Base-by-base conservation (phyloP, 1,140 invertebrate genomes). In the Drosophila busckii region DNA sequence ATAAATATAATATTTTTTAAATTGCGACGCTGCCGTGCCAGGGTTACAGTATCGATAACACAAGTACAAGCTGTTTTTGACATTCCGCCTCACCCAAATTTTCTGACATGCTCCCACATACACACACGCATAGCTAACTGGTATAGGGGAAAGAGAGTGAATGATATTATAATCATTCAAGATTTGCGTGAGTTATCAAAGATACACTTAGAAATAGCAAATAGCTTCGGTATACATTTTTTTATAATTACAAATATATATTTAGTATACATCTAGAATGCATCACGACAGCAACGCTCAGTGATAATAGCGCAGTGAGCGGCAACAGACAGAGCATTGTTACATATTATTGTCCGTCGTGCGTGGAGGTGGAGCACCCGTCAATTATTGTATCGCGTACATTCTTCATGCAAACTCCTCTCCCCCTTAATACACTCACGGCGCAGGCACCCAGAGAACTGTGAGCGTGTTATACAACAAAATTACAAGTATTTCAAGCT, bases 381-480 rank as follows among this genome's bases (percentile, higher is more conserved):
- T 78, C 73, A 78, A 80, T 78, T 78, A 80, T 73, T 82, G 64
- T 68, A 53, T 76, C 52, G 44, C 55, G 34, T 54, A 76, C 45
- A 52, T 42, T 35, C 42, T 22, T 42, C 34, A 34, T 40, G 28
- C 29, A 35, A 19, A 60, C 13, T 15, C 15, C 22, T 29, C 34
- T 38, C 50, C 20, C 31, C 26, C 15, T 16, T 9, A 23, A 17
- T 16, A 35, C 44, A 38, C 37, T 35, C 12, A 37, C 15, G 31
- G 19, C 42, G 20, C 35, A 54, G 17, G 25, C 19, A 26, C 25
- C 31, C 10, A 26, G 17, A 44, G 31, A 25, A 31, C 34, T 38
- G 29, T 26, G 25, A 44, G 31, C 66, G 61, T 82, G 75, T 78
- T 78, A 78, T 78, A 78, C 73, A 78, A 78, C 73, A 65, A 82